Evolutionary conservation across 2,888 invertebrate species (phyloP).

Genomic region (Nycteola revayana): DNA sequence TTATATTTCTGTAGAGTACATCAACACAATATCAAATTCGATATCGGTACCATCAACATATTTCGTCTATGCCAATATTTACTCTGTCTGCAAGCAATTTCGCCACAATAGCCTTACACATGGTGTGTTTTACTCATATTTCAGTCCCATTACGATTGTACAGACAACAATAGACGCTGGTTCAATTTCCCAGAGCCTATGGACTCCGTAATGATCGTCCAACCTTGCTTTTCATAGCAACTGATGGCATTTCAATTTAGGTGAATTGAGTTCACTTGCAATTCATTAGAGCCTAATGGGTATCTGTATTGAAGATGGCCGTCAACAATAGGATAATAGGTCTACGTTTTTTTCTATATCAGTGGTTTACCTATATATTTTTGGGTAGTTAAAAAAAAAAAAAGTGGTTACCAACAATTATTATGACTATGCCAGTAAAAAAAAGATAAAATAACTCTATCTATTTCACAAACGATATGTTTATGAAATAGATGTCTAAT

Average conservation of each 20-base stretch:
- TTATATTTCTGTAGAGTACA: too few relatives aligned
- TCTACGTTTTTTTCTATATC: too few relatives aligned
- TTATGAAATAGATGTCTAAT: too few relatives aligned
- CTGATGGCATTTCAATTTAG: conserved; percentile 29
- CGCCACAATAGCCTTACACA: background rate
- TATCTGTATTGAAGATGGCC: conserved; percentile 17
- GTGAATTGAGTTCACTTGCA: conserved; percentile 8
- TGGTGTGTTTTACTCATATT: conserved; percentile 24
- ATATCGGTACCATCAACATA: too few relatives aligned
- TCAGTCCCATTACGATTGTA: conserved; percentile 37
- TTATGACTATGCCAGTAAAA: too few relatives aligned
- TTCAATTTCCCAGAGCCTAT: conserved; percentile 37
- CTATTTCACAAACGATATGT: too few relatives aligned
- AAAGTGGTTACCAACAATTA: too few relatives aligned
- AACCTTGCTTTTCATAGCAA: conserved; percentile 17
- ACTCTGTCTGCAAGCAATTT: background rate
- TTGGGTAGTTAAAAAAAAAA: too few relatives aligned
- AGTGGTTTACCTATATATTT: too few relatives aligned
- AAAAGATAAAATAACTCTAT: too few relatives aligned
- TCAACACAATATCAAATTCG: too few relatives aligned
- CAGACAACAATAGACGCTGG: conserved; percentile 33
- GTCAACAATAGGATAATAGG: background rate
- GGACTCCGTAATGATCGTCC: conserved; percentile 26
- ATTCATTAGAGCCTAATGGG: background rate
- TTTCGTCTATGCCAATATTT: background rate